Conservation (phyloP, 2,888 invertebrate species). For the Orthosia incerta region DNA sequence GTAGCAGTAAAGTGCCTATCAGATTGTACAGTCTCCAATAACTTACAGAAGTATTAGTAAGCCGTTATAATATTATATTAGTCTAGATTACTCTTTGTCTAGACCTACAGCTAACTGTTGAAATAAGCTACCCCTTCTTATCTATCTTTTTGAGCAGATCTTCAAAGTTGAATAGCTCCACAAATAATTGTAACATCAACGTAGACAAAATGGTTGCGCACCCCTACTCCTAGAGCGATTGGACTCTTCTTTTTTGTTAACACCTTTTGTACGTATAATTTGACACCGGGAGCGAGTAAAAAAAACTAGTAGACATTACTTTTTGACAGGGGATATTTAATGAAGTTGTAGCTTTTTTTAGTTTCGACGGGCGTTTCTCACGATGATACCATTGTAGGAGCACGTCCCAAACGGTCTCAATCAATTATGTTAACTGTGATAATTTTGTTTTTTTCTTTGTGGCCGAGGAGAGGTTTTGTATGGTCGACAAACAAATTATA, state of each 20-base stretch:
- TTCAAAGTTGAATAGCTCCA: background rate
- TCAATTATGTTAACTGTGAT: constrained; percentile 90
- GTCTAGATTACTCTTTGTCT: background rate
- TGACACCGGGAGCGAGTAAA: constrained; percentile 89
- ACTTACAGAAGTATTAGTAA: constrained; percentile 4
- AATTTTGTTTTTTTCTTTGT: constrained; percentile 81
- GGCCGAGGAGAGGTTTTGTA: constrained; percentile 74
- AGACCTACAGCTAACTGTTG: background rate
- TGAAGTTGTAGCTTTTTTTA: constrained; percentile 86
- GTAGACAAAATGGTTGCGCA: constrained; percentile 81
- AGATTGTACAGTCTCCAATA: background rate
- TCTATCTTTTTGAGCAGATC: background rate
- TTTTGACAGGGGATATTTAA: constrained; percentile 91
- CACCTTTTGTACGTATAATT: constrained; percentile 91
- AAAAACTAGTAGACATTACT: constrained; percentile 89
- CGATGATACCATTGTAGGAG: constrained; percentile 85
- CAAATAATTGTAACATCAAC: constrained; percentile 30
- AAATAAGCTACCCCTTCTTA: background rate
- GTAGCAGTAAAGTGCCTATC: constrained; percentile 1
- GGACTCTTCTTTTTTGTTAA: constrained; percentile 88
- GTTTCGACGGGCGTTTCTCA: constrained; percentile 81
- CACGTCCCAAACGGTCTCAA: constrained; percentile 88
- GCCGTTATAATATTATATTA: background rate
- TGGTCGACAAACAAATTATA: constrained; percentile 86
- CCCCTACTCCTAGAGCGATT: constrained; percentile 78